Evolutionary conservation across 2,888 invertebrate genomes (phyloP).

Genomic region (Nephrotoma guestfalica): DNA sequence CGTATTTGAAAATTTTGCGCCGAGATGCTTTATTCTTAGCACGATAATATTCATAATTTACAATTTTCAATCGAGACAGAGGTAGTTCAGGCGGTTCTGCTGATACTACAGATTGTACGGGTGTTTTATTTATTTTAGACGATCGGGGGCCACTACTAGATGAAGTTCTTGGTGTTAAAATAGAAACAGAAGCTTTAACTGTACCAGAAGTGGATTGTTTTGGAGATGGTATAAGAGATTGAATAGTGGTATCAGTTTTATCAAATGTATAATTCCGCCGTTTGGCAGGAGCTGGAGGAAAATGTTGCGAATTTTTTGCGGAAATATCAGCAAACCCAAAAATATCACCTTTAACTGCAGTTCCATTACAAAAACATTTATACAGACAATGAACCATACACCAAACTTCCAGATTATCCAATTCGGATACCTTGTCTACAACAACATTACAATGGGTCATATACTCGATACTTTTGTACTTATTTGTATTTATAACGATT

Average conservation of each 20-base stretch:
- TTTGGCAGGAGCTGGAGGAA: not conserved
- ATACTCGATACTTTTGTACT: slow-evolving; percentile 15
- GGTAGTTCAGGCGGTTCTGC: not conserved
- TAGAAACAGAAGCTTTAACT: not conserved
- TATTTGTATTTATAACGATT: slow-evolving; percentile 16
- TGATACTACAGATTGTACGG: not conserved
- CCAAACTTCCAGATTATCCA: slow-evolving; percentile 41
- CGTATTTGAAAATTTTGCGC: not conserved
- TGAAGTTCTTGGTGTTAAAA: too few relatives aligned
- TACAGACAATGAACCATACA: slow-evolving; percentile 52
- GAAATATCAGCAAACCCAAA: slow-evolving; percentile 6
- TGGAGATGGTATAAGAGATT: not conserved
- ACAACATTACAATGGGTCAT: slow-evolving; percentile 22
- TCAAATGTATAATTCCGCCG: not conserved
- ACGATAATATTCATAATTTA: not conserved
- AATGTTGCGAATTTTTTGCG: not conserved
- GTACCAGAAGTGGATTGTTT: not conserved
- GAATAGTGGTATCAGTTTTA: not conserved
- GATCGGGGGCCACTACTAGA: not conserved
- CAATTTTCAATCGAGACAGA: not conserved
- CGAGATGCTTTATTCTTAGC: not conserved
- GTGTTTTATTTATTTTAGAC: not conserved
- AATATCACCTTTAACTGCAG: slow-evolving; percentile 22
- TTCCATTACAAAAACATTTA: slow-evolving; percentile 47
- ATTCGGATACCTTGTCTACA: slow-evolving; percentile 21